Conservation (phyloP, 2,797 vertebrate genomes). For the Alosa sapidissima region DNA sequence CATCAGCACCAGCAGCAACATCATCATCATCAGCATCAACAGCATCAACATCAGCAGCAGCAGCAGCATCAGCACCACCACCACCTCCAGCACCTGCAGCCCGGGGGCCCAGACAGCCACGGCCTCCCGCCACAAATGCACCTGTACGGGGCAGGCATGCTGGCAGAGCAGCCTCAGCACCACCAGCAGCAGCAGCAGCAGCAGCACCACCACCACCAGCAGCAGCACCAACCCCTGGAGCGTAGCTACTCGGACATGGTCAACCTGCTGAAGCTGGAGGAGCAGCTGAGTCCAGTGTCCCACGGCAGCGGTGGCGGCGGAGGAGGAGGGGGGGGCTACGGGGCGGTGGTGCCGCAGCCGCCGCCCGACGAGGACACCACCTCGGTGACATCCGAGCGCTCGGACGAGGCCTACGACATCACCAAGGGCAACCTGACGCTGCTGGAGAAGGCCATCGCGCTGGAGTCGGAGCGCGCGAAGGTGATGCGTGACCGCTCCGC, state of each 20-base stretch:
- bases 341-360: not conserved
- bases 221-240: constrained; percentile 71
- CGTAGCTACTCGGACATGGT: constrained; percentile 96
- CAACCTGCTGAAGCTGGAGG: constrained; percentile 95
- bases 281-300: constrained; percentile 91
- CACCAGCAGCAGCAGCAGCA: constrained; percentile 58
- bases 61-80: constrained; percentile 43
- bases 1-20: constrained; percentile 36
- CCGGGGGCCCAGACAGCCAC: not conserved
- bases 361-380: constrained; percentile 87
- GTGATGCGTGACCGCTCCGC: constrained; percentile 94
- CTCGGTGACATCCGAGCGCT: constrained; percentile 91
- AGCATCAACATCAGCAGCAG: not conserved
- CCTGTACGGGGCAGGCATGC: not conserved
- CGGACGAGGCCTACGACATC: constrained; percentile 97
- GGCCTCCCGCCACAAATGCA: not conserved
- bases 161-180: constrained; percentile 47
- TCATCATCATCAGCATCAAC: not conserved
- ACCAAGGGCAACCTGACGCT: constrained; percentile 96
- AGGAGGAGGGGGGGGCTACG: not conserved
- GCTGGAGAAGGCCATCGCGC: constrained; percentile 96
- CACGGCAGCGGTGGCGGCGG: constrained; percentile 76
- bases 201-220: constrained; percentile 51
- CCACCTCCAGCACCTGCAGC: constrained; percentile 22
- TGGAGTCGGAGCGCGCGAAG: constrained; percentile 93